A percentile compares a stretch with the other conserved stretches of the same genome.
Evolutionary conservation across 2,888 invertebrate species (phyloP).

Genomic region (Volucella inflata): DNA sequence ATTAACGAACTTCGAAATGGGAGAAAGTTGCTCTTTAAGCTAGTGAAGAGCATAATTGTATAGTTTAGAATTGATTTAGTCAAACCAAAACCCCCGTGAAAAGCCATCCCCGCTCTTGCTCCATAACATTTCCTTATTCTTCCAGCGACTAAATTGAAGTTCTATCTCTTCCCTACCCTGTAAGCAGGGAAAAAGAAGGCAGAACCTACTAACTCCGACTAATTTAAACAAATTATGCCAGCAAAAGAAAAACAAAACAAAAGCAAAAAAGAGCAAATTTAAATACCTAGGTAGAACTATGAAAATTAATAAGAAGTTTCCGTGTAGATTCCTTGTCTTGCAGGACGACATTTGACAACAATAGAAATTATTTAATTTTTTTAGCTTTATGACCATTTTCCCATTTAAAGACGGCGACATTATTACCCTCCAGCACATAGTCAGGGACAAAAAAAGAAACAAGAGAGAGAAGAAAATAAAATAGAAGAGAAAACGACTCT

Average conservation of each 20-base stretch:
- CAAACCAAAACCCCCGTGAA: too few species aligned
- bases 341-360: conserved; percentile 44
- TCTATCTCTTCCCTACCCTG: too few species aligned
- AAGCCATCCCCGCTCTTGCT: too few species aligned
- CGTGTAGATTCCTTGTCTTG: conserved; percentile 18
- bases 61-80: too few species aligned
- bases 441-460: conserved; percentile 7
- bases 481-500: too few species aligned
- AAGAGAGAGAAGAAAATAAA: neutral
- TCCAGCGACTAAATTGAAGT: too few species aligned
- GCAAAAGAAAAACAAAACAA: neutral
- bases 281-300: conserved; percentile 22
- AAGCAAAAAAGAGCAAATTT: conserved; percentile 11
- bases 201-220: conserved; percentile 28
- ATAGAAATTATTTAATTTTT: conserved; percentile 26
- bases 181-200: too few species aligned
- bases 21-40: too few species aligned
- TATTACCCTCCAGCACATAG: conserved; percentile 49
- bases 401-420: conserved; percentile 46
- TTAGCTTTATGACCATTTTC: conserved; percentile 10
- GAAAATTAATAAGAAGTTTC: conserved; percentile 28
- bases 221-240: conserved; percentile 35
- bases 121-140: too few species aligned
- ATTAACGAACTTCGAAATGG: too few species aligned
- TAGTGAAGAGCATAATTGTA: too few species aligned